Evolutionary conservation across 2,113 vertebrate genomes (phyloP), one percentile per base, ranked within the genome.

Genomic region (Danionella cerebrum): DNA sequence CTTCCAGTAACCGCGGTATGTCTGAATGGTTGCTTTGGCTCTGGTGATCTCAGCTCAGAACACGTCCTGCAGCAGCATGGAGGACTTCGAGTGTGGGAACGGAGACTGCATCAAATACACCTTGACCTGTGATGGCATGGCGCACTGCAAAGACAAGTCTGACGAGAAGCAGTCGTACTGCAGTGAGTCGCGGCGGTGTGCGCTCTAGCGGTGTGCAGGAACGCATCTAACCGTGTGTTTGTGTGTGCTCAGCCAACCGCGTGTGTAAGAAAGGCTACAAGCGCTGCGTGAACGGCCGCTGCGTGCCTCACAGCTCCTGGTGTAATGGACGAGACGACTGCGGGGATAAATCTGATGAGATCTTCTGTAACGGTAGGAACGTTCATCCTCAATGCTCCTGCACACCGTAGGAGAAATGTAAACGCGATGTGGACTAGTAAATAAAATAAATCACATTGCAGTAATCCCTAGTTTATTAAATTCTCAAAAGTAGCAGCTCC

Each of bases 101-200:
- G 93, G 95, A 0, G 95, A 98, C 78, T 98, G 96, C 65, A 86
- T 98, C 6, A 91, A 91, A 83, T 98, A 96, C 88, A 92, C 90
- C 52, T 84, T 91, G 77, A 97, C 95, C 0, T 98, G 95, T 0
- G 95, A 98, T 0, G 91, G 93, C 0, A 89, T 87, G 54, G 87
- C 91, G 11, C 89, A 98, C 84, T 98, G 96, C 87, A 98, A 97
- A 80, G 94, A 98, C 90, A 98, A 96, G 84, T 98, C 96, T 0
- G 96, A 98, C 0, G 96, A 98, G 88, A 98, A 98, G 71, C 94
- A 91, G 3, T 94, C 92, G 67, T 98, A 96, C 86, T 98, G 96
- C 78, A 91, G 96, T 98, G 83, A 90, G 91, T 76, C n/a, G 41
- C 57, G 22, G 29, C 29, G 54, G 45, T 35, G 36, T 39, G 31